These are phyloP conservation scores for Sinocyclocheilus maitianheensis DNA, from an alignment of 2,113 vertebrate genomes.

Conservation along the genomic window DNA sequence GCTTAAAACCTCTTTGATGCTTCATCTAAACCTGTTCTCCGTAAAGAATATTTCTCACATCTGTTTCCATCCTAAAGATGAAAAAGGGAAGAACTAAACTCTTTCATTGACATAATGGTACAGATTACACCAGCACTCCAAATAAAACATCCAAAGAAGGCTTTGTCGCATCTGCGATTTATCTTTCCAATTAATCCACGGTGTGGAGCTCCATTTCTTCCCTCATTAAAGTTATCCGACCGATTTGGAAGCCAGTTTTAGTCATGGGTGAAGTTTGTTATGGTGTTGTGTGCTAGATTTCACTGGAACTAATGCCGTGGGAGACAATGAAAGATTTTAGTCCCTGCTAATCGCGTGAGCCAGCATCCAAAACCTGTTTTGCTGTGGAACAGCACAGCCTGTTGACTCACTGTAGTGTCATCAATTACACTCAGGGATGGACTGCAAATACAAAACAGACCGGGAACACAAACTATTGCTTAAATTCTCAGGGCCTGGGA, in stretches of 20 bases:
- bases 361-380: background rate
- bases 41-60: constrained; percentile 69
- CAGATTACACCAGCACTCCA: constrained; percentile 35
- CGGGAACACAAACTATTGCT: background rate
- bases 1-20: constrained; percentile 69
- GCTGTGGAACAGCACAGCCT: background rate
- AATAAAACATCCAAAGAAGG: constrained; percentile 22
- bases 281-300: background rate
- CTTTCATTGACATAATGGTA: constrained; percentile 46
- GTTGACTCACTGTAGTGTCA: background rate
- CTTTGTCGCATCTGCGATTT: constrained; percentile 34
- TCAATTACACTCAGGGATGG: background rate
- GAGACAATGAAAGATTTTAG: constrained; percentile 10
- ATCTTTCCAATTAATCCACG: constrained; percentile 34
- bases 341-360: background rate
- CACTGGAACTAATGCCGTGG: background rate
- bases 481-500: background rate
- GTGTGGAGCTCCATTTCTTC: constrained; percentile 26
- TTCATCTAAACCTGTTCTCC: constrained; percentile 64
- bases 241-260: background rate
- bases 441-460: background rate
- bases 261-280: constrained; percentile 22
- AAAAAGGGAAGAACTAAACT: constrained; percentile 44
- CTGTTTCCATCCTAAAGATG: constrained; percentile 66
- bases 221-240: constrained; percentile 7